Percentiles rank a stretch among this genome's conserved stretches.
These are phyloP conservation scores for Prolemur simus DNA, from an alignment of 2,113 vertebrate genomes.

Conservation along the genomic window DNA sequence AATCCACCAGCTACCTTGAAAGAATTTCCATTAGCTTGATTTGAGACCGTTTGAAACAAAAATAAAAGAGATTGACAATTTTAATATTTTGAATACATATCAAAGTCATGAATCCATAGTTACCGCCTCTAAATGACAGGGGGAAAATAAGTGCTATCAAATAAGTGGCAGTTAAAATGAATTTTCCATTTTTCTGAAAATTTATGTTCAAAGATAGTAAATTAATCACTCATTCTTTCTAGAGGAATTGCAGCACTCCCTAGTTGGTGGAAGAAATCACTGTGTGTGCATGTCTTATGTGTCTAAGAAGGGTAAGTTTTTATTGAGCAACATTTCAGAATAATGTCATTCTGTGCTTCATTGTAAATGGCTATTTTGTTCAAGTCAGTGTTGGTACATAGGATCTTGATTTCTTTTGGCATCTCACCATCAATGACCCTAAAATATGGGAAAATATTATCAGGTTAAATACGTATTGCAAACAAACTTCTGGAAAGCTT, in stretches of 20 bases:
- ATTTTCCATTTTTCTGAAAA: neutral
- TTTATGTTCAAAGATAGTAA: neutral
- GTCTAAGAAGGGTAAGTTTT: neutral
- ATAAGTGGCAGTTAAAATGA: neutral
- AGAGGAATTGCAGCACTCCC: neutral
- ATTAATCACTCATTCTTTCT: neutral
- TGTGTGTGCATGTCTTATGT: neutral
- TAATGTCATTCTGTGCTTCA: neutral
- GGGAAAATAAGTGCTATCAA: neutral
- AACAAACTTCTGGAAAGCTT: conserved; percentile 9
- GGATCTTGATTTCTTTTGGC: neutral
- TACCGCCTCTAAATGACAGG: neutral
- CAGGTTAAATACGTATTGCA: neutral
- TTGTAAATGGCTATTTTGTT: neutral
- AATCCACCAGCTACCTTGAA: neutral
- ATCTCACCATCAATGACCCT: neutral
- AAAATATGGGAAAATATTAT: neutral
- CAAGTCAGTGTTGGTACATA: neutral
- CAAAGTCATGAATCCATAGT: neutral
- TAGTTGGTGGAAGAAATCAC: neutral
- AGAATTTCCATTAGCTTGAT: neutral
- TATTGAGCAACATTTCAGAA: neutral
- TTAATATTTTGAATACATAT: neutral
- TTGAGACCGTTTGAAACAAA: neutral
- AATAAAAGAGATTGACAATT: neutral